Conservation (phyloP, 2,797 vertebrate species). For the Lagodon rhomboides region DNA sequence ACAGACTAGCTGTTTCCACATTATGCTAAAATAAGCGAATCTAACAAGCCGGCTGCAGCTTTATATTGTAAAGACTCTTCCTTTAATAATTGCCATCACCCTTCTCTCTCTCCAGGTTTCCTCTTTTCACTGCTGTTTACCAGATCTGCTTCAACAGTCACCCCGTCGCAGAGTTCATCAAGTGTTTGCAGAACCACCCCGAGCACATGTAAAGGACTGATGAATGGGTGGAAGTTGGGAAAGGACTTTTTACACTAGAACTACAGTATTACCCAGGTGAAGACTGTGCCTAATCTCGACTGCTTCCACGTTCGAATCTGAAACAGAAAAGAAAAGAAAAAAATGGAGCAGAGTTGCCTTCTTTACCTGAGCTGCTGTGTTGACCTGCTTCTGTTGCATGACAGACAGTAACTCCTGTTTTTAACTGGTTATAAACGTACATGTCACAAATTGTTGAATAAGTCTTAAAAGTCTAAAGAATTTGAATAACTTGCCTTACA, state of each 20-base stretch:
- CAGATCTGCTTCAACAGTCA: constrained; percentile 92
- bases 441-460: background rate
- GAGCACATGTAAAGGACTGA: constrained; percentile 88
- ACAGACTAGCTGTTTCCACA: background rate
- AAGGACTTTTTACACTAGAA: constrained; percentile 49
- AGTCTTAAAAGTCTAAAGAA: constrained; percentile 55
- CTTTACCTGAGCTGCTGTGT: constrained; percentile 30
- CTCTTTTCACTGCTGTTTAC: constrained; percentile 94
- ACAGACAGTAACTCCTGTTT: constrained; percentile 11
- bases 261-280: constrained; percentile 15
- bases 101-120: constrained; percentile 87
- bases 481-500: constrained; percentile 33
- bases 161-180: constrained; percentile 91
- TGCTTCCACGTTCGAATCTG: constrained; percentile 8
- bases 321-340: background rate
- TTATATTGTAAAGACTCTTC: background rate
- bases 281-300: constrained; percentile 17
- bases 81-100: background rate
- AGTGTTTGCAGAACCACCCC: constrained; percentile 95
- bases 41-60: background rate
- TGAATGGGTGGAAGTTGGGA: constrained; percentile 14
- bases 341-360: constrained; percentile 4
- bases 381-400: background rate
- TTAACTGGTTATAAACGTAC: constrained; percentile 6
- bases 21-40: background rate